Evolutionary conservation across 2,113 vertebrate species (phyloP), one percentile per base, ranked within the genome.

Genomic region (Lampris incognitus): DNA sequence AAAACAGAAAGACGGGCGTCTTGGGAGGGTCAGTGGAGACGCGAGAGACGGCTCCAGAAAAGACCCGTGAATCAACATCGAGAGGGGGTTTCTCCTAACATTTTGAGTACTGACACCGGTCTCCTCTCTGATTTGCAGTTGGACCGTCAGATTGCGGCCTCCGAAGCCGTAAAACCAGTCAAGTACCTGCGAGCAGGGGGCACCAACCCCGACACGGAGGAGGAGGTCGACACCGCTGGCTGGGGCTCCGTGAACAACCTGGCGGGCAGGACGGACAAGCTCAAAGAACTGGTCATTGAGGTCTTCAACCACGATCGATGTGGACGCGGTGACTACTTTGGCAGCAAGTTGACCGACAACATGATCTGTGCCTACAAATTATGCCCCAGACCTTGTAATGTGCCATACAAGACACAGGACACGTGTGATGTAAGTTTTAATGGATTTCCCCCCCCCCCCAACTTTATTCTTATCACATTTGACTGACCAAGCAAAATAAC

Each of bases 291-390:
- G 82, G 55, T 46, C 0, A 36, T 94, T 0, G 46, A 63, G 0
- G 85, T 95, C 54, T 38, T 90, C n/a, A 39, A 4, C 48, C 3
- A 81, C 0, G 0, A 0, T 0, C 73, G 50, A 4, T 95, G 94
- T 82, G 0, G 9, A 1, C 92, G 92, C 9, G 11, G 74, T 0
- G 93, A 92, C 82, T 89, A 89, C 90, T 95, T 89, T 42, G 93
- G 93, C 13, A 6, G 0, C 0, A 90, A 91, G 81, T 92, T 94
- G 79, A 95, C 93, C 13, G 5, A 0, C 0, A 95, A 95, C 88
- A 94, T 95, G 94, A 84, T 94, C 0, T 95, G 94, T 72, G 93
- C 94, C 0, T 83, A 92, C 24, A 86, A 60, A 61, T 0, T 89
- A 0, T 91, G 89, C 10, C 1, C 50, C 0, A 58, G 80, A 0